Conservation (phyloP, 2,888 invertebrate genomes). For the Epinotia bilunana region DNA sequence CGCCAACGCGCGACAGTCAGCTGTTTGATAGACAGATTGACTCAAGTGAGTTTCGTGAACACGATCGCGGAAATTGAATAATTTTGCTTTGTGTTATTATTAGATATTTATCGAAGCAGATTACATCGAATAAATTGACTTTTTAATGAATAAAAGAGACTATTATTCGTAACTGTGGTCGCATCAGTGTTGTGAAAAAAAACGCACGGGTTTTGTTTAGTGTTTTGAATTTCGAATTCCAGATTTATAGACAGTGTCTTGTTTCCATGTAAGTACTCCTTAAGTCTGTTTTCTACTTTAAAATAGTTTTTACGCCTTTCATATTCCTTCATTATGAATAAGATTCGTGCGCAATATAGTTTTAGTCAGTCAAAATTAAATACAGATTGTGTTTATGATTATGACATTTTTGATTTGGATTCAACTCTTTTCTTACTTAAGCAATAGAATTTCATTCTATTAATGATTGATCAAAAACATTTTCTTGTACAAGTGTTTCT, state of each 20-base stretch:
- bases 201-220: not conserved
- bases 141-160: constrained; percentile 2
- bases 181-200: constrained; percentile 20
- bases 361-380: not conserved
- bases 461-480: too few species aligned
- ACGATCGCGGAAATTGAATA: constrained; percentile 2
- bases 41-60: not conserved
- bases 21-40: constrained; percentile 10
- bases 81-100: not conserved
- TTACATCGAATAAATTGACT: not conserved
- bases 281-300: not conserved
- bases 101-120: not conserved
- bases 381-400: not conserved
- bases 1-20: constrained; percentile 2
- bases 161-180: not conserved
- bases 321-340: not conserved
- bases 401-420: not conserved
- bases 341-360: not conserved
- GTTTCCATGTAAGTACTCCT: constrained; percentile 26
- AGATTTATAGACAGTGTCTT: not conserved
- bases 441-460: not conserved
- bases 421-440: not conserved
- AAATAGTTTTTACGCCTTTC: not conserved
- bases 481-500: too few species aligned
- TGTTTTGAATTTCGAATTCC: constrained; percentile 30